Conservation (phyloP, 2,113 vertebrate species). For the Tetrax tetrax region DNA sequence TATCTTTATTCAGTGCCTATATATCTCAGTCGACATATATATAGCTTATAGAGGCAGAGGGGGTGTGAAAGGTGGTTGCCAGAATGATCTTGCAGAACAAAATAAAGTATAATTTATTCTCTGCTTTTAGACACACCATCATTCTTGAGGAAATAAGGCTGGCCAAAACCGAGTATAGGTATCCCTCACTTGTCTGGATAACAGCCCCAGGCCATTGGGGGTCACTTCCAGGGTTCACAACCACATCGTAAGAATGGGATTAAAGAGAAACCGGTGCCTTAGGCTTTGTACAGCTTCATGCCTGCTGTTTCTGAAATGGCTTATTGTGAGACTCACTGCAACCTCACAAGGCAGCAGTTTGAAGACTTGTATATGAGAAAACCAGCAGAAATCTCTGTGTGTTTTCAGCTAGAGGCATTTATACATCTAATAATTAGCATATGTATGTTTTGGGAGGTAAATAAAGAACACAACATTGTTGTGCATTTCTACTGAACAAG, state of each 20-base stretch:
- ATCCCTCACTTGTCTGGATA: neutral
- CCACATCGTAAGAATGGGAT: neutral
- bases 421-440: neutral
- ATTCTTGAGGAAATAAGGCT: constrained; percentile 14
- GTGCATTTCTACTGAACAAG: neutral
- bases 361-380: neutral
- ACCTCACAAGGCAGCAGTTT: neutral
- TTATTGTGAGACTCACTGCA: neutral
- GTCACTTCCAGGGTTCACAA: neutral
- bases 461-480: neutral
- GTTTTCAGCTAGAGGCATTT: neutral
- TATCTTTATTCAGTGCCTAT: neutral
- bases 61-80: neutral
- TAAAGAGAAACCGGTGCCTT: neutral
- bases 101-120: constrained; percentile 21
- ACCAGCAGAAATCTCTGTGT: neutral
- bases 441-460: neutral
- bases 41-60: neutral
- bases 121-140: neutral
- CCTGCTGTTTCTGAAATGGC: neutral
- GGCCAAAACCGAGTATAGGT: neutral
- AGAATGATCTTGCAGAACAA: neutral
- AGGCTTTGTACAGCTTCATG: neutral
- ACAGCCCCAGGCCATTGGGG: neutral
- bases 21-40: neutral